A percentile compares a stretch with the other conserved stretches of the same genome.
phyloP scores from a whole-genome alignment of 2,113 vertebrate genomes.

The Polyodon spathula region DNA sequence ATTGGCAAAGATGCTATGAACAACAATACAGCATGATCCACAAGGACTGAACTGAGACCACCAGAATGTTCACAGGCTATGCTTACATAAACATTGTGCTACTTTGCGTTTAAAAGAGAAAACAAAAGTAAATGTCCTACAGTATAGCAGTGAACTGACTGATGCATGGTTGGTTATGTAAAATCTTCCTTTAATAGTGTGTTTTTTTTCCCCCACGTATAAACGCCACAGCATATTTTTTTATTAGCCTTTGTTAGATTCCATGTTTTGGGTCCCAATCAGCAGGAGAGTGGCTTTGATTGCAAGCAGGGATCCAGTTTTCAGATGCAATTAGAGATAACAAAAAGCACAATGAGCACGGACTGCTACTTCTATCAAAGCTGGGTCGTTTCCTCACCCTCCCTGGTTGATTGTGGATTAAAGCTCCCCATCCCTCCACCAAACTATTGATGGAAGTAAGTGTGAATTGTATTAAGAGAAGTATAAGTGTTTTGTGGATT shows the following conservation, averaged over 20 bases:
- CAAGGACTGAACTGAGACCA: neutral
- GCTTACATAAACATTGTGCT: neutral
- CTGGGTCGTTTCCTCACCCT: neutral
- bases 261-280: conserved; percentile 10
- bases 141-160: neutral
- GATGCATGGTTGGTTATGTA: neutral
- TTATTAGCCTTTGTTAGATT: conserved; percentile 4
- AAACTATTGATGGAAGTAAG: no score
- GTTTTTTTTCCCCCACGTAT: conserved; percentile 16
- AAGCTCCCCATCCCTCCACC: neutral
- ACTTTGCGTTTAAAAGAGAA: neutral
- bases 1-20: neutral
- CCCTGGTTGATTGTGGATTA: neutral
- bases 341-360: conserved; percentile 13
- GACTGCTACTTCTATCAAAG: conserved; percentile 12
- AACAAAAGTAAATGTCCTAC: neutral
- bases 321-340: conserved; percentile 24
- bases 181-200: conserved; percentile 1
- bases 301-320: conserved; percentile 16
- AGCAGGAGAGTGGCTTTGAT: conserved; percentile 19
- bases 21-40: neutral
- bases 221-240: conserved; percentile 1
- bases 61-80: neutral
- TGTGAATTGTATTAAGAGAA: neutral
- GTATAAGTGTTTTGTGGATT: neutral